Evolutionary conservation across 2,113 vertebrate species (phyloP), one percentile per base, ranked within the genome.

Genomic region (Gymnarchus niloticus): DNA sequence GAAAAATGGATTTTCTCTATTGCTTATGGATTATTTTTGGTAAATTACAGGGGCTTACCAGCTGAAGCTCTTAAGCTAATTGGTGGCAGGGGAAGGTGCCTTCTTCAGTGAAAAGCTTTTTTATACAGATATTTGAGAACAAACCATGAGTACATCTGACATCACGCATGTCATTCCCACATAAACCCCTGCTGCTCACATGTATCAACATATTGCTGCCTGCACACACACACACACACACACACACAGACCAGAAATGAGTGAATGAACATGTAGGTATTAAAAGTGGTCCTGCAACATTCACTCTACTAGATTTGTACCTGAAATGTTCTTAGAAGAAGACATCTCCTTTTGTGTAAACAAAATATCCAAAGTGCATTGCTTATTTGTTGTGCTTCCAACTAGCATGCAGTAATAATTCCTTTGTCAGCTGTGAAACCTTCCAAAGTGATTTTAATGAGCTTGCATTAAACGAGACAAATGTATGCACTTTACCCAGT

Each of bases 371-470:
- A 46, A 52, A 61, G 25, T 21, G 48, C 17, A 9, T 23, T 51
- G 65, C 7, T 33, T 56, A 65, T 12, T 44, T 85, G 76, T 80
- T 51, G 21, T 86, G 37, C 56, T 56, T 76, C 41, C 76, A 57
- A 46, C 81, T 19, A 85, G 61, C 37, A 25, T 46, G 61, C 10
- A 85, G 17, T 56, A 17, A 69, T 86, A 57, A 86, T 90, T 85
- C 81, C 81, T 49, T 51, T 25, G 86, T 80, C 57, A 85, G 87
- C 87, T 86, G 57, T 88, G 86, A 81, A 87, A 81, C 69, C 49
- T 59, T 84, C 49, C 80, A 85, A 89, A 87, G 87, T 73, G 78
- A 90, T 89, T 88, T 90, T 91, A 91, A 92, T 88, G 88, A 85
- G 86, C 65, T 52, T 86, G 86, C 87, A 90, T 89, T 89, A 89